phyloP scores from a whole-genome alignment of 2,113 vertebrate genomes.

The Cyprinodon brontotheroides region DNA sequence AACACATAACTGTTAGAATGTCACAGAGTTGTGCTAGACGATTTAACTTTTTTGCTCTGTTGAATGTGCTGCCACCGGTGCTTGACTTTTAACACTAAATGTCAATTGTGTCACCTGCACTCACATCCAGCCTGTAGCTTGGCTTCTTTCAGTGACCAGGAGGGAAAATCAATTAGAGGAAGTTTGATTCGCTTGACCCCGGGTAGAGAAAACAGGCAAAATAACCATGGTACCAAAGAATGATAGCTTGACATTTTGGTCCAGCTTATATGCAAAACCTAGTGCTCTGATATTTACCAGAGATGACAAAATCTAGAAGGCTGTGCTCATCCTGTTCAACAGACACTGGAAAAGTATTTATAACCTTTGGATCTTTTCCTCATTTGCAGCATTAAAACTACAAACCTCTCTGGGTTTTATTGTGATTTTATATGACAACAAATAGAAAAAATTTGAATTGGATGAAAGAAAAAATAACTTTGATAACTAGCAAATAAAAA shows the following conservation, averaged over 20 bases:
- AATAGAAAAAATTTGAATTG: too few species aligned
- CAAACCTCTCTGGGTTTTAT: too few species aligned
- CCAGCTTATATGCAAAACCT: conserved; percentile 27
- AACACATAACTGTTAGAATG: conserved; percentile 20
- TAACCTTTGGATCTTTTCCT: too few species aligned
- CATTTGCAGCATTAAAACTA: too few species aligned
- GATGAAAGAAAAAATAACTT: too few species aligned
- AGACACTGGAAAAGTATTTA: too few species aligned
- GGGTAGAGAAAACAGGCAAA: conserved; percentile 30
- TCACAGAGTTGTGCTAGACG: conserved; percentile 11
- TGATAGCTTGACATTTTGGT: conserved; percentile 62
- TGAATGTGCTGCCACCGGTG: conserved; percentile 29
- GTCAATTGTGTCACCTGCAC: conserved; percentile 55
- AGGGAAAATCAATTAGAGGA: conserved; percentile 58
- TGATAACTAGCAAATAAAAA: too few species aligned
- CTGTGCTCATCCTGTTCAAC: too few species aligned
- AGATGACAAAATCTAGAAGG: background rate
- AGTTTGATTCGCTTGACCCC: conserved; percentile 25
- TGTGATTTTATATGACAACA: too few species aligned
- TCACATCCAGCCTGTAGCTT: conserved; percentile 24
- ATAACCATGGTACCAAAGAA: conserved; percentile 33
- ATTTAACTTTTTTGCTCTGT: conserved; percentile 9
- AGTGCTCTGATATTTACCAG: background rate
- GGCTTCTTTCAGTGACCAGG: conserved; percentile 26
- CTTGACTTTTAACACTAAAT: conserved; percentile 64